Base-by-base conservation (phyloP, 2,888 invertebrate species). In the Macrosiphum euphorbiae region DNA sequence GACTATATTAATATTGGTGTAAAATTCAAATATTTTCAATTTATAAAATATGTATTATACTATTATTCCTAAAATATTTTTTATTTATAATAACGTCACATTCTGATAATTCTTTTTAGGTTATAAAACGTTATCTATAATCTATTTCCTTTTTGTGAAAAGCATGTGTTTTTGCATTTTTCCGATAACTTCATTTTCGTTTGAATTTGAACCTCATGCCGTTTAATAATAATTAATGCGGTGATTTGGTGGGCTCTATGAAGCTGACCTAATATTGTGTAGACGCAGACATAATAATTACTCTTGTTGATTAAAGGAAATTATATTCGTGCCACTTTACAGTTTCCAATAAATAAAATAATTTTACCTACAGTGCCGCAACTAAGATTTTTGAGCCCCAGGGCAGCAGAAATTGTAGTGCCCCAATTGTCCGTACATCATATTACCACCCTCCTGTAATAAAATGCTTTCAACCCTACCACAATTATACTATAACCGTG, bases 21-120 rank as follows among this genome's bases (percentile, higher is more conserved):
- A n/a, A 16, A n/a, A 78, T 52, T 50, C 13, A 20, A n/a, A 35
- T 50, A 35, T 78, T 90, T 84, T 90, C 24, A 78, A 52, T 90
- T 78, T 28, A 84, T 84, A 91, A 84, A n/a, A n/a, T n/a, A 44
- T 20, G 28, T 44, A 91, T 84, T 91, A 84, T 91, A 84, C 35
- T 44, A 91, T 84, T 91, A 84, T 91, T 90, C 35, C 26, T 24
- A n/a, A 90, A 50, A n/a, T 90, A 78, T 78, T 35, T 78, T 35
- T 4, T 47, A 47, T 67, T 90, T 55, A 55, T 55, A 55, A 24
- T 24, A 50, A 84, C 52, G 44, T 20, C 26, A 91, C 10, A 85
- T 28, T 44, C 8, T 84, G 20, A 85, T 85, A 5, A 28, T 41
- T 84, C 7, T 41, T 91, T 91, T 16, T 50, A 55, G 52, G 24